Evolutionary conservation across 2,888 invertebrate genomes (phyloP).

Genomic region (Eupsilia transversa): DNA sequence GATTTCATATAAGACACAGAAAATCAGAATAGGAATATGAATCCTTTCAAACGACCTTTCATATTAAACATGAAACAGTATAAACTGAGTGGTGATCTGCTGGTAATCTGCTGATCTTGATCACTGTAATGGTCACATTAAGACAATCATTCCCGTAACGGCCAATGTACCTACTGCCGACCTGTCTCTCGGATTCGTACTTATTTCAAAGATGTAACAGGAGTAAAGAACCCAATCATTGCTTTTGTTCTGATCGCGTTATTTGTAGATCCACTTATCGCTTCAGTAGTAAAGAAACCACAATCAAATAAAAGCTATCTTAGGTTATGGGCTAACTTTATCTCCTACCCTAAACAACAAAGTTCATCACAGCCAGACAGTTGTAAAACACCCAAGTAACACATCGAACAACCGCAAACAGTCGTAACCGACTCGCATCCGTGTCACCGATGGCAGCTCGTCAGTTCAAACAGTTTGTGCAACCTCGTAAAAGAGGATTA

Average conservation of each 20-base stretch:
- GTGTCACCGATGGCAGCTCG: slow-evolving; percentile 43
- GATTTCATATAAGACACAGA: not conserved
- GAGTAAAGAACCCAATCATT: not conserved
- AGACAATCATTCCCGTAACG: not conserved
- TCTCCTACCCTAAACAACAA: not conserved
- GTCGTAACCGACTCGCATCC: slow-evolving; percentile 46
- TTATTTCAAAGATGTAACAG: not conserved
- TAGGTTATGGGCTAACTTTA: not conserved
- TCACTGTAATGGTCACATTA: too few species aligned
- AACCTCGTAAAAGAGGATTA: slow-evolving; percentile 55
- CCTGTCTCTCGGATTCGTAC: not conserved
- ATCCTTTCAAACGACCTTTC: not conserved
- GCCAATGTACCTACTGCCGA: not conserved
- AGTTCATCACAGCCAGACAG: not conserved
- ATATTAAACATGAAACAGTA: not conserved
- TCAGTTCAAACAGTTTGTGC: slow-evolving; percentile 44
- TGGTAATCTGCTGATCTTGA: not conserved
- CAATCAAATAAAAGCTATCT: not conserved
- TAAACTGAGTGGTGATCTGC: not conserved
- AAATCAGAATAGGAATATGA: not conserved
- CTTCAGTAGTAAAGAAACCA: not conserved
- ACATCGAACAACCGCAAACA: slow-evolving; percentile 38
- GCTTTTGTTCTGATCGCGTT: not conserved
- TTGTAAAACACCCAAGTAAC: not conserved
- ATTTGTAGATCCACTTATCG: not conserved